Conservation (phyloP, 2,888 invertebrate species). For the Hemithea aestivaria region DNA sequence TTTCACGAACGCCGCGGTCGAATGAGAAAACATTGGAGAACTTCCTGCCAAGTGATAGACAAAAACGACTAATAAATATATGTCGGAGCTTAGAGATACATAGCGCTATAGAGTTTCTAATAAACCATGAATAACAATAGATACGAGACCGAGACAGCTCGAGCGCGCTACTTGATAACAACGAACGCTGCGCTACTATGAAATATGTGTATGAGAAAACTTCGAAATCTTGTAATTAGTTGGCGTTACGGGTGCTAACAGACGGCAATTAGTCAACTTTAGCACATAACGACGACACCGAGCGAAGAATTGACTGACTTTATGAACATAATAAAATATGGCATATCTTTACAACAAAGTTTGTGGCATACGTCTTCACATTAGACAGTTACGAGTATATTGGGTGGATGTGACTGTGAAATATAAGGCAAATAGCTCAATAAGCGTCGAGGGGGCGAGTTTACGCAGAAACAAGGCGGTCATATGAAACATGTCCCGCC, state of each 20-base stretch:
- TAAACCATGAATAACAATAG: conserved; percentile 60
- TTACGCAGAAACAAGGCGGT: conserved; percentile 49
- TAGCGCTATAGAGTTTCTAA: conserved; percentile 55
- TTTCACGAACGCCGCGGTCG: conserved; percentile 61
- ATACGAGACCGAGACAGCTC: conserved; percentile 40
- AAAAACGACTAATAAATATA: conserved; percentile 65
- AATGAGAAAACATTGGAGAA: conserved; percentile 72
- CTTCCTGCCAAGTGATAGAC: conserved; percentile 64
- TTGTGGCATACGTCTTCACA: neutral
- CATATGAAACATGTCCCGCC: conserved; percentile 62
- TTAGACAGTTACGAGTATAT: conserved; percentile 25
- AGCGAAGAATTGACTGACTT: conserved; percentile 16
- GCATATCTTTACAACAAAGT: neutral
- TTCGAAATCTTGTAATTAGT: conserved; percentile 42
- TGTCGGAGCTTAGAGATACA: conserved; percentile 56
- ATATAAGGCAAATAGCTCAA: conserved; percentile 52
- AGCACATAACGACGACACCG: conserved; percentile 12
- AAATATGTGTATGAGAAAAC: conserved; percentile 43
- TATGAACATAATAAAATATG: conserved; percentile 6
- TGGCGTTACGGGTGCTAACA: conserved; percentile 29
- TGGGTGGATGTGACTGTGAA: conserved; percentile 29
- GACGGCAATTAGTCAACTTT: conserved; percentile 33
- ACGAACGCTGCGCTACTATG: conserved; percentile 40
- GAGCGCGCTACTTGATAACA: conserved; percentile 42
- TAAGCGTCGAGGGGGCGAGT: conserved; percentile 50